Percentiles rank a stretch among this genome's conserved stretches.
Conservation (phyloP, 2,797 vertebrate genomes). For the Ficedula albicollis region DNA sequence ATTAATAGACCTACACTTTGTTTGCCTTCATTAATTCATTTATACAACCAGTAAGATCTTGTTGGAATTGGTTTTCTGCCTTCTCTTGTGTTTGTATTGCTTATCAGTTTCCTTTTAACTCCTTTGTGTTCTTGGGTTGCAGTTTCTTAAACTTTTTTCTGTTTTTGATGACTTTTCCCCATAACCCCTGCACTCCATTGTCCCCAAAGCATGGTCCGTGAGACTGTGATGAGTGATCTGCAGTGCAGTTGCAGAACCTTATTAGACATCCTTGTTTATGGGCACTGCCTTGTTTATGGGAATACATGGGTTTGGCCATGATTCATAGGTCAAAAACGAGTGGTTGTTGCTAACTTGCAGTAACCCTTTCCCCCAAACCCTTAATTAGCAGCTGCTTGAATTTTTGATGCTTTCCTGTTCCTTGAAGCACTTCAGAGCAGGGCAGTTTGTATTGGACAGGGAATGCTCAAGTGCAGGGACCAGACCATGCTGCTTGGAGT, state of each 20-base stretch:
- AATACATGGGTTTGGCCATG: background rate
- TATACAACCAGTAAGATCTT: constrained; percentile 7
- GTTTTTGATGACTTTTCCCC: background rate
- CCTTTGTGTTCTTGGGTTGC: background rate
- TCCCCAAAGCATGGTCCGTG: rapidly evolving
- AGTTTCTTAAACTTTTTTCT: background rate
- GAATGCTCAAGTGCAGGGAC: background rate
- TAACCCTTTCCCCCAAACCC: background rate
- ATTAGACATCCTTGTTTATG: background rate
- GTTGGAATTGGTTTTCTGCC: background rate
- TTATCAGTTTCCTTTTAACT: background rate
- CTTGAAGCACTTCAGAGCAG: background rate
- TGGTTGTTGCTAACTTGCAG: background rate
- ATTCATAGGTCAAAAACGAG: background rate
- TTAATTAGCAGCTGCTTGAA: background rate
- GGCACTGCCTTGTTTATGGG: background rate
- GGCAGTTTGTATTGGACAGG: background rate
- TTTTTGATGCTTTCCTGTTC: background rate
- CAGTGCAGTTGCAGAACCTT: background rate
- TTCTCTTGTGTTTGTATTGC: background rate
- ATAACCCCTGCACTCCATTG: background rate
- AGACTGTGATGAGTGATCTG: background rate
- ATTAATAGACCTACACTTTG: constrained; percentile 1
- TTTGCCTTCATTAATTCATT: constrained; percentile 30
- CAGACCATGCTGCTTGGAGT: background rate